A percentile compares a stretch with the other conserved stretches of the same genome.
Evolutionary conservation across 2,113 vertebrate genomes (phyloP).

Genomic region (Laticauda laticaudata): DNA sequence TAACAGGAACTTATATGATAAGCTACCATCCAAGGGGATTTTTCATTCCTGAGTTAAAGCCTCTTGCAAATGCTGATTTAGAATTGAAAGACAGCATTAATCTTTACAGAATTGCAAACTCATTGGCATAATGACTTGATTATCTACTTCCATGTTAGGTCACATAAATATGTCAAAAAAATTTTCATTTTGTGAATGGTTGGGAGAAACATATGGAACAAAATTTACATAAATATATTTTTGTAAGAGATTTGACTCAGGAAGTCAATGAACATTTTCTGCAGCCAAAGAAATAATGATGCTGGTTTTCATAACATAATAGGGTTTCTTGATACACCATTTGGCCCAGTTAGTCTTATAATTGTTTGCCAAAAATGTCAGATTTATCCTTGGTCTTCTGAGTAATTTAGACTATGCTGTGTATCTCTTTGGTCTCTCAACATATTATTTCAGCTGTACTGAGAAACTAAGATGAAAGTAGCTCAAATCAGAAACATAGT

Average conservation of each 20-base stretch:
- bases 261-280: slow-evolving; percentile 13
- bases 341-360: not conserved
- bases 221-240: slow-evolving; percentile 59
- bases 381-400: not conserved
- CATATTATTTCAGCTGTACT: not conserved
- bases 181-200: slow-evolving; percentile 57
- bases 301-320: slow-evolving; percentile 10
- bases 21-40: slow-evolving; percentile 34
- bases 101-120: slow-evolving; percentile 14
- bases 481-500: not conserved
- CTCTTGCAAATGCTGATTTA: slow-evolving; percentile 32
- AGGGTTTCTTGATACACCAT: not conserved
- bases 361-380: not conserved
- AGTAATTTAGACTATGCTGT: not conserved
- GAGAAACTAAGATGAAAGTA: slow-evolving; percentile 1
- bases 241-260: slow-evolving; percentile 22
- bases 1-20: slow-evolving; percentile 30
- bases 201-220: slow-evolving; percentile 50
- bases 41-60: slow-evolving; percentile 34
- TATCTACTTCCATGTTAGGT: slow-evolving; percentile 51
- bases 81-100: slow-evolving; percentile 32
- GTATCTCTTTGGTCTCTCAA: not conserved
- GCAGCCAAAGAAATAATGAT: slow-evolving; percentile 20
- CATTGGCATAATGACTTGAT: slow-evolving; percentile 37
- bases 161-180: slow-evolving; percentile 55